Evolutionary conservation across 2,797 vertebrate species (phyloP), one percentile per base, ranked within the genome.

Genomic region (Lepus oiostolus): DNA sequence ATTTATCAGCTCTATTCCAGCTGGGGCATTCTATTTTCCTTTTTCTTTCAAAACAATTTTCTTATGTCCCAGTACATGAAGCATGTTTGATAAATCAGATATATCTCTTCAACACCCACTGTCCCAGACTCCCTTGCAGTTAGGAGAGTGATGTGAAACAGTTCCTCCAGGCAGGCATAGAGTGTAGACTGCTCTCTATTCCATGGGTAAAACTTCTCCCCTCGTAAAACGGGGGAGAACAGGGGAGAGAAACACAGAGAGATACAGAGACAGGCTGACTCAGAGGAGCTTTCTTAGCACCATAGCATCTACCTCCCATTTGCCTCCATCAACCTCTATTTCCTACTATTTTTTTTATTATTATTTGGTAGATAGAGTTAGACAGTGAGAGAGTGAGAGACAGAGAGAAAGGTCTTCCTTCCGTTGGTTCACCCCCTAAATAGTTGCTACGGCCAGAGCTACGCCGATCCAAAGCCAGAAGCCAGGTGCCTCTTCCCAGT

Each of bases 101-200:
- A 21, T 38, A 26, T 82, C 83, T 72, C 67, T 86, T 17, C 30
- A 32, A 76, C 17, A 72, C 42, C 52, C 30, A 58, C 32, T 82
- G 38, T 87, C 21, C 52, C 42, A 35, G 84, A 95, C 52, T 63
- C 77, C 42, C 93, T 62, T 76, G 84, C 52, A 91, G 77, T 38
- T 63, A 42, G 70, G 9, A 12, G 14, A 10, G 32, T n/a, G 19
- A 54, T 14, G 35, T 75, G 32, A 67, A 70, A 50, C n/a, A 24
- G 9, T 54, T 67, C 32, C 38, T 11, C 60, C 70, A 76, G 52
- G 58, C 30, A 81, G 12, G 68, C 30, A 50, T 10, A 75, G 9
- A 28, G 16, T 17, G 19, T 68, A 7, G 47, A 10, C 28, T 17
- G 21, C 19, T 19, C 50, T 21, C 22, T 83, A 26, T 9, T 42